Conservation (phyloP, 1,140 invertebrate species). For the Drosophila santomea region DNA sequence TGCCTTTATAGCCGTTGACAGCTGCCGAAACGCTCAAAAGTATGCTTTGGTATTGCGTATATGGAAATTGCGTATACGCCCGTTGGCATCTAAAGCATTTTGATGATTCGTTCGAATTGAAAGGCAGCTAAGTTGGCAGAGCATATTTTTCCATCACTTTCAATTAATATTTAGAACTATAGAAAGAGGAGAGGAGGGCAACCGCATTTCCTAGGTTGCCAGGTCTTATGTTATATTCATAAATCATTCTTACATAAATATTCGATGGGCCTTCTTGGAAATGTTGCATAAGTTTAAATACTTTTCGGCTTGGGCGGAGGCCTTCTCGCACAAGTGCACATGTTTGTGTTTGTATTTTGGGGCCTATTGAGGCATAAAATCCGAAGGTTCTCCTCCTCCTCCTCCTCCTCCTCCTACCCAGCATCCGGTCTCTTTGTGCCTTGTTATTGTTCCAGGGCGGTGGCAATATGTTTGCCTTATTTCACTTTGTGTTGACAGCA, state of each 20-base stretch:
- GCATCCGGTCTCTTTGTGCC: constrained; percentile 19
- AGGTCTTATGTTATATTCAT: constrained; percentile 53
- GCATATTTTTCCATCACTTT: constrained; percentile 12
- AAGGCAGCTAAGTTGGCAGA: not conserved
- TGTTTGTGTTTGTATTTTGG: constrained; percentile 14
- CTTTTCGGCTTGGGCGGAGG: constrained; percentile 30
- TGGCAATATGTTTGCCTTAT: constrained; percentile 77
- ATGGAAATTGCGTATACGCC: constrained; percentile 39
- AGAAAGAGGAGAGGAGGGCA: constrained; percentile 4
- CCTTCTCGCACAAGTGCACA: not conserved
- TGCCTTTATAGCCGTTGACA: not conserved
- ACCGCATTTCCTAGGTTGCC: constrained; percentile 21
- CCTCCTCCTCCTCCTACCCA: not conserved
- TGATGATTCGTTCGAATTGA: not conserved
- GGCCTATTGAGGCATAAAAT: constrained; percentile 55
- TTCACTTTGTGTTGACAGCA: constrained; percentile 81
- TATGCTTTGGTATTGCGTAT: constrained; percentile 23
- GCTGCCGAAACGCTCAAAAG: constrained; percentile 15
- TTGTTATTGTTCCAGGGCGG: constrained; percentile 52
- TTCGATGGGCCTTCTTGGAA: constrained; percentile 43
- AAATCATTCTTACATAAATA: constrained; percentile 63
- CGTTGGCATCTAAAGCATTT: constrained; percentile 3
- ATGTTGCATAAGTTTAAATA: constrained; percentile 66
- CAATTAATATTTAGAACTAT: constrained; percentile 35
- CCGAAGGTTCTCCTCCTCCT: constrained; percentile 17